These are phyloP conservation scores for Oscheius sp. DNA, from an alignment of 1,140 invertebrate genomes.

Conservation along the genomic window DNA sequence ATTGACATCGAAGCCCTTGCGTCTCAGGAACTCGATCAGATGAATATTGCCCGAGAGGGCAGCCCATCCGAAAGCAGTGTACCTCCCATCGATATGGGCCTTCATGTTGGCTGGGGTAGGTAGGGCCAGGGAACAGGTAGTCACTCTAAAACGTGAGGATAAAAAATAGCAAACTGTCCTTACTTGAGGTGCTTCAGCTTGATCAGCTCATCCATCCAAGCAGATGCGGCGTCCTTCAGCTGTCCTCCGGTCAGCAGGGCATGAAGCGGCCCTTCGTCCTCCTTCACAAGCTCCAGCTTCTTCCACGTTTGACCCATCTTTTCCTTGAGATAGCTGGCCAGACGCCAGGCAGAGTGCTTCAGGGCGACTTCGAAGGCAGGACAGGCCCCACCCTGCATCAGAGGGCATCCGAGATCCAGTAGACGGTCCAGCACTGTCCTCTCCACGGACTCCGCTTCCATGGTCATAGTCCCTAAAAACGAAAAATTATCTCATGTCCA, in stretches of 20 bases:
- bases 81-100: slow-evolving; percentile 1
- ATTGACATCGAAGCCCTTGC: slow-evolving; percentile 62
- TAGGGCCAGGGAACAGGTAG: background rate
- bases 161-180: background rate
- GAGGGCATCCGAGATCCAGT: background rate
- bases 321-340: slow-evolving; percentile 15
- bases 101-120: background rate
- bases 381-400: slow-evolving; percentile 1
- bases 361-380: slow-evolving; percentile 9
- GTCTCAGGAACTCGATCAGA: slow-evolving; percentile 61
- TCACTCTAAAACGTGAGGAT: background rate
- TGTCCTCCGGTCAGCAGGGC: background rate
- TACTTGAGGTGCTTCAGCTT: background rate
- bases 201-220: background rate
- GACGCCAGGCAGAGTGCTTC: slow-evolving; percentile 6
- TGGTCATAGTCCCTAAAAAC: background rate
- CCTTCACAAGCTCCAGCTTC: background rate
- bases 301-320: slow-evolving; percentile 25
- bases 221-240: background rate
- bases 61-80: slow-evolving; percentile 62
- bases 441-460: slow-evolving; percentile 10
- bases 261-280: slow-evolving; percentile 10
- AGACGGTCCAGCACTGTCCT: slow-evolving; percentile 16
- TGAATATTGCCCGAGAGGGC: slow-evolving; percentile 60
- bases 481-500: background rate